Evolutionary conservation across 1,140 invertebrate genomes (phyloP).

Genomic region (Drosophila kikkawai): DNA sequence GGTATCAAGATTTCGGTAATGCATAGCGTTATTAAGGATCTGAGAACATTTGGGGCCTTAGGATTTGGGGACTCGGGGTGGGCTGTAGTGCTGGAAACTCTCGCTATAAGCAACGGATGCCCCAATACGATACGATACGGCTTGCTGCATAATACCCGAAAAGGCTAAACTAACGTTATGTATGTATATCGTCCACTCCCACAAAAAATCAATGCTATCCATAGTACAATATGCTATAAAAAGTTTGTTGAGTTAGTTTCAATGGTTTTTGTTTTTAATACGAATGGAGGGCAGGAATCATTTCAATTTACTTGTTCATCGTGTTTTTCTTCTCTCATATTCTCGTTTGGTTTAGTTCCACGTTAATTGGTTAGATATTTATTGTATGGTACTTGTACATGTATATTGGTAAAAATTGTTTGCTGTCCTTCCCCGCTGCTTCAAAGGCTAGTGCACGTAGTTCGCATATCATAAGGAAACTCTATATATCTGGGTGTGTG

Average conservation of each 20-base stretch:
- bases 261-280: slow-evolving; percentile 76
- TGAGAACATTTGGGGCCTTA: slow-evolving; percentile 49
- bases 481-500: slow-evolving; percentile 55
- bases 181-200: slow-evolving; percentile 44
- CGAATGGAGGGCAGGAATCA: slow-evolving; percentile 84
- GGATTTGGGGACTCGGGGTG: slow-evolving; percentile 6
- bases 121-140: slow-evolving; percentile 28
- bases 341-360: slow-evolving; percentile 57
- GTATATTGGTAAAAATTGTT: slow-evolving; percentile 79
- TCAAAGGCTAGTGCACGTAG: slow-evolving; percentile 65
- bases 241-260: slow-evolving; percentile 78
- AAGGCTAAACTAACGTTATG: slow-evolving; percentile 58
- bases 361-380: slow-evolving; percentile 59
- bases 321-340: slow-evolving; percentile 48
- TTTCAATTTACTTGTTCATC: slow-evolving; percentile 81
- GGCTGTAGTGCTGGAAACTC: slow-evolving; percentile 50
- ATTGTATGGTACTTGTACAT: slow-evolving; percentile 68
- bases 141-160: slow-evolving; percentile 38
- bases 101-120: slow-evolving; percentile 58
- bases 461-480: slow-evolving; percentile 67
- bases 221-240: slow-evolving; percentile 73
- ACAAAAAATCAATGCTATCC: slow-evolving; percentile 76
- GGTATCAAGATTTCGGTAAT: slow-evolving; percentile 76
- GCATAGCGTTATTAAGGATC: slow-evolving; percentile 72
- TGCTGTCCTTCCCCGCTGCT: slow-evolving; percentile 31